Evolutionary conservation across 1,140 invertebrate genomes (phyloP).

Genomic region (Oryzaephilus surinamensis): DNA sequence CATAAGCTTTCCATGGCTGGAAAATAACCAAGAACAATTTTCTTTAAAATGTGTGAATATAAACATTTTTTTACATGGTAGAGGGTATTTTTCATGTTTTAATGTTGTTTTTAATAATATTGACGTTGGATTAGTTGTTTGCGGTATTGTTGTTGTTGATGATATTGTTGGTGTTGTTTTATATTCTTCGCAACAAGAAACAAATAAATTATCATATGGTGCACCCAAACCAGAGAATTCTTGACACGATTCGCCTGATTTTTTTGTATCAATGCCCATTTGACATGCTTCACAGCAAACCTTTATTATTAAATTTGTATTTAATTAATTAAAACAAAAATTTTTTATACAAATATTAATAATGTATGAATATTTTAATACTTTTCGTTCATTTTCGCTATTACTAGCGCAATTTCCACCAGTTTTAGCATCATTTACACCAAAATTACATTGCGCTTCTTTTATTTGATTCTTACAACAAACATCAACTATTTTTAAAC

Average conservation of each 20-base stretch:
- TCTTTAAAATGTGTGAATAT: neutral
- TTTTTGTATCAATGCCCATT: slow-evolving; percentile 22
- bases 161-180: slow-evolving; percentile 11
- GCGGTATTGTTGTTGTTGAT: slow-evolving; percentile 15
- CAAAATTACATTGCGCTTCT: slow-evolving; percentile 17
- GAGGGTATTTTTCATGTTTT: too few species aligned
- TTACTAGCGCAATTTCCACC: slow-evolving; percentile 5
- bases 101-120: too few species aligned
- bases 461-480: slow-evolving; percentile 29
- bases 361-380: neutral
- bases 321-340: too few species aligned
- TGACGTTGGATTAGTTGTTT: slow-evolving; percentile 10
- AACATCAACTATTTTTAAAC: slow-evolving; percentile 22
- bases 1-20: slow-evolving; percentile 49
- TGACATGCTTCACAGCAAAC: slow-evolving; percentile 31
- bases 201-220: slow-evolving; percentile 23
- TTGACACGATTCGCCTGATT: slow-evolving; percentile 15
- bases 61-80: too few species aligned
- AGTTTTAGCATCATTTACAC: slow-evolving; percentile 17
- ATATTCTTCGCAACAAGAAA: slow-evolving; percentile 25
- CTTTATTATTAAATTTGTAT: slow-evolving; percentile 9
- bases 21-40: slow-evolving; percentile 1
- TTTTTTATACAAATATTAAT: neutral
- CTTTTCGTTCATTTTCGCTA: neutral
- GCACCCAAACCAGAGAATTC: slow-evolving; percentile 18